Evolutionary conservation across 2,113 vertebrate genomes (phyloP).

Genomic region (Pitta sordida): DNA sequence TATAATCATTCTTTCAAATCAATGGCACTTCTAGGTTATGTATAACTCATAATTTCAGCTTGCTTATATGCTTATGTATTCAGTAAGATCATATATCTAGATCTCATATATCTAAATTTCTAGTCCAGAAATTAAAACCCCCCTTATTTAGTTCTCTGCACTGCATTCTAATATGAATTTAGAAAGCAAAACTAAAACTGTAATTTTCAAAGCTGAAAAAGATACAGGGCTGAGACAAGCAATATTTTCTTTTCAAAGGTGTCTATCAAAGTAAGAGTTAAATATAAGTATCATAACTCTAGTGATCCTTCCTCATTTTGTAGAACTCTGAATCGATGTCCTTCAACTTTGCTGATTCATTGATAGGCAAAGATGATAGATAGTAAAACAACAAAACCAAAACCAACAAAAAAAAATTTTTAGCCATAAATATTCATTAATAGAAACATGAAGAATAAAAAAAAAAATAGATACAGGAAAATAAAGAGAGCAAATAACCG

Average conservation of each 20-base stretch:
- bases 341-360: not conserved
- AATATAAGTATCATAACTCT: not conserved
- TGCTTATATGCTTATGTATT: not conserved
- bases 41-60: not conserved
- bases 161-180: not conserved
- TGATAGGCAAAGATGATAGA: not conserved
- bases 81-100: not conserved
- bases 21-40: not conserved
- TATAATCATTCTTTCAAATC: not conserved
- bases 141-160: not conserved
- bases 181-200: not conserved
- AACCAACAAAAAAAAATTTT: no score
- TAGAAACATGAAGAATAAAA: not conserved
- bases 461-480: no score
- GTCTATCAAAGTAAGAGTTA: not conserved
- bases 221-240: not conserved
- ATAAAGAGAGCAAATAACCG: no score
- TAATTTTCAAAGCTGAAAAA: not conserved
- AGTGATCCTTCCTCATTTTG: not conserved
- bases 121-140: not conserved
- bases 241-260: not conserved
- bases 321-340: not conserved
- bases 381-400: not conserved
- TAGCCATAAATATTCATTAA: not conserved
- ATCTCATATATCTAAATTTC: not conserved